Percentiles rank a stretch among this genome's conserved stretches.
phyloP scores from a whole-genome alignment of 2,797 vertebrate species.

The Cephalopachus bancanus region DNA sequence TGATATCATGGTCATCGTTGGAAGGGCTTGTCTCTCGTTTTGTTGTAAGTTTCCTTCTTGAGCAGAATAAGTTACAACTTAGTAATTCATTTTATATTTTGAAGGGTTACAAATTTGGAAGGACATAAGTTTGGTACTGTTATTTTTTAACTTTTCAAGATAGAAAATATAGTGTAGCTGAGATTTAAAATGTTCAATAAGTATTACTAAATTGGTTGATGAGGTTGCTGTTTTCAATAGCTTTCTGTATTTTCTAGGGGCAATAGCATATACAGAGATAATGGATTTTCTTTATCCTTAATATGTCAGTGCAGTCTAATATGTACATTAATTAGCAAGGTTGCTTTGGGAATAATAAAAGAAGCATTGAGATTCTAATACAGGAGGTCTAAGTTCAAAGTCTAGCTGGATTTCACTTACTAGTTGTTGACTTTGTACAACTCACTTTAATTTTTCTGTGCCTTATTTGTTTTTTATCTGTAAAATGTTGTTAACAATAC shows the following conservation, averaged over 20 bases:
- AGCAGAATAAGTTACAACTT: constrained; percentile 78
- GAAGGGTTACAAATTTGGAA: constrained; percentile 45
- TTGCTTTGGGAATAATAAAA: constrained; percentile 40
- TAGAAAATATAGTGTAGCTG: neutral
- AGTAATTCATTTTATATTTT: constrained; percentile 81
- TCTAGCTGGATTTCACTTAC: neutral
- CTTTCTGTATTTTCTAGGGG: constrained; percentile 3
- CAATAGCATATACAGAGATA: neutral
- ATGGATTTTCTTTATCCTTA: constrained; percentile 11
- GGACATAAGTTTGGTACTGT: neutral
- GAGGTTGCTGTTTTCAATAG: neutral
- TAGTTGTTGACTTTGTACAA: neutral
- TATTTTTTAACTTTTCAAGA: constrained; percentile 58
- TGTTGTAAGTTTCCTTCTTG: constrained; percentile 78
- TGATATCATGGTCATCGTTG: constrained; percentile 18
- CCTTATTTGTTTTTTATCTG: neutral
- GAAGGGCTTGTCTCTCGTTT: constrained; percentile 79
- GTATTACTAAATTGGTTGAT: constrained; percentile 29
- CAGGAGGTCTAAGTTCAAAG: constrained; percentile 3
- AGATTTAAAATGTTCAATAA: neutral
- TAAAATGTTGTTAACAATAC: neutral
- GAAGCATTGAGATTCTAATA: constrained; percentile 16
- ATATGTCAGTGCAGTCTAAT: neutral
- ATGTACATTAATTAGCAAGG: neutral
- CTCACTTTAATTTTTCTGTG: constrained; percentile 61